Base-by-base conservation (phyloP, 2,888 invertebrate species). In the Zhuqinia jingwanae region DNA sequence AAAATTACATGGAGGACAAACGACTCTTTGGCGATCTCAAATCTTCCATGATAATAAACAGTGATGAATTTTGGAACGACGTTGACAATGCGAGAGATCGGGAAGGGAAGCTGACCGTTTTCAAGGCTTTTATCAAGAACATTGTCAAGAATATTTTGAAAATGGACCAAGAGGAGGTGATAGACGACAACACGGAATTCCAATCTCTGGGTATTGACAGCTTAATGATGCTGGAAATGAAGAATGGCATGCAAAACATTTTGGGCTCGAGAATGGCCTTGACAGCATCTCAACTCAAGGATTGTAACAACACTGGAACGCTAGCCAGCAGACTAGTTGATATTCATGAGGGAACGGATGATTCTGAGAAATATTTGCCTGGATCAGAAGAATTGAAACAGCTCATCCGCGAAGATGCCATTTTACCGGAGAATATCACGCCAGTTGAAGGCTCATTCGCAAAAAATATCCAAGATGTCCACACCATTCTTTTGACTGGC, bases 211-310 rank as follows among this genome's bases (percentile, higher is more conserved):
- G 88, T 2, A 50, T 89, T 2, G 88, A 89, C 42, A 85, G 85
- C 5, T 79, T 88, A 27, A 82, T 88, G 85, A 79, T 85, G 83
- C 45, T 88, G 0, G 88, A 88, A 45, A 42, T 88, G 76, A 85
- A 82, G 50, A 88, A 88, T 58, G 27, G 42, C 15, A 6, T 88
- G n/a, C 88, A 88, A 58, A 77, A 78, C 20, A 15, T 81, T 13
- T 50, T 89, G 13, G 85, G 88, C 6, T 2, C 15, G 2, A 45
- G 89, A 13, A 63, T 89, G 42, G 79, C 83, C 5, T 20, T 87
- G 0, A 60, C 63, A 20, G 84, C 82, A 11, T 75, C 47, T 0
- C 76, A 86, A 6, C 22, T 88, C 0, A 84, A 85, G 22, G 89
- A 85, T n/a, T 87, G 87, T 36, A 89, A 81, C 17, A 88, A 20